phyloP scores from a whole-genome alignment of 2,113 vertebrate genomes.

The Chloroceryle aenea region DNA sequence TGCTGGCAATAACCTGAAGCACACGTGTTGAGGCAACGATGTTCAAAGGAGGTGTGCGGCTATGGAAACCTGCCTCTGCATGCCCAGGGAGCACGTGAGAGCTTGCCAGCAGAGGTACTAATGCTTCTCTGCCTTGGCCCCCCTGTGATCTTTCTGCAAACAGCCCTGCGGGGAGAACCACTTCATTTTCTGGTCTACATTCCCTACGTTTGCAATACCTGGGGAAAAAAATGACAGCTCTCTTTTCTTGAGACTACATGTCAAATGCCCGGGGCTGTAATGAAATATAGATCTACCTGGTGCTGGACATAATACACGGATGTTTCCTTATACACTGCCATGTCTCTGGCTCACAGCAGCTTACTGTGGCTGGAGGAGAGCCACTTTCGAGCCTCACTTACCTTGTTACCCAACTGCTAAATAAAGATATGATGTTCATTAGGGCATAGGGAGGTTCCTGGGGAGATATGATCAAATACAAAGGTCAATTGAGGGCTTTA shows the following conservation, averaged over 20 bases:
- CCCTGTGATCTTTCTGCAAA: conserved; percentile 1
- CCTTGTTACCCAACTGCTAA: not conserved
- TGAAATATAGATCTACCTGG: conserved; percentile 45
- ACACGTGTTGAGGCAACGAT: not conserved
- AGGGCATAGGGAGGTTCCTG: not conserved
- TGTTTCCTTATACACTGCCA: not conserved
- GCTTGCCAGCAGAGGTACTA: not conserved
- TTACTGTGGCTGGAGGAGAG: not conserved
- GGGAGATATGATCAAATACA: not conserved
- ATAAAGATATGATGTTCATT: not conserved
- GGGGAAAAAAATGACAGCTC: conserved; percentile 10
- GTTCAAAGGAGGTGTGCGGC: not conserved
- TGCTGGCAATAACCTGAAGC: not conserved
- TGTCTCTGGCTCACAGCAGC: not conserved
- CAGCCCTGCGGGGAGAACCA: not conserved
- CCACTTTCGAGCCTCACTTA: not conserved
- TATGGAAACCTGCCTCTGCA: conserved; percentile 10
- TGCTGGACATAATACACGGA: not conserved
- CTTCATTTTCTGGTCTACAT: conserved; percentile 33
- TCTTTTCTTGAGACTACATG: conserved; percentile 7
- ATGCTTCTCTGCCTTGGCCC: not conserved
- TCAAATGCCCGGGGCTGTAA: not conserved
- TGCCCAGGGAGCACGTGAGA: not conserved
- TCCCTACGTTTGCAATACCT: not conserved
- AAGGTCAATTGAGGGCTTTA: not conserved